phyloP scores from a whole-genome alignment of 2,113 vertebrate species.

The Bufo gargarizans region DNA sequence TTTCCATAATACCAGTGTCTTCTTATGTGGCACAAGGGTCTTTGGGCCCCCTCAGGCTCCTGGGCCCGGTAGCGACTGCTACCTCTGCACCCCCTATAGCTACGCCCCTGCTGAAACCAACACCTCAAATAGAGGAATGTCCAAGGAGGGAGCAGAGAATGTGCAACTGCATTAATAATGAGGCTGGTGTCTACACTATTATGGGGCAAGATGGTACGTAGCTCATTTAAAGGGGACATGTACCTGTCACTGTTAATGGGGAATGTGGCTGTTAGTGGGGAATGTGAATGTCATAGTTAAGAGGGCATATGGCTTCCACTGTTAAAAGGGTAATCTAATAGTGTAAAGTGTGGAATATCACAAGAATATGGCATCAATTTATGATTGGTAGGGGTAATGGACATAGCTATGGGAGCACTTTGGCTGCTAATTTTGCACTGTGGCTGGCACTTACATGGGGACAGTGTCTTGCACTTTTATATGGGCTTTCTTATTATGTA shows the following conservation, averaged over 20 bases:
- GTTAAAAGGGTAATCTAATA: background rate
- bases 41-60: too few relatives aligned
- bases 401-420: background rate
- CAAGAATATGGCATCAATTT: too few relatives aligned
- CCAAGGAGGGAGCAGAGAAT: too few relatives aligned
- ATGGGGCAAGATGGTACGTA: background rate
- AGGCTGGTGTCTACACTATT: background rate
- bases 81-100: too few relatives aligned
- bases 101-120: too few relatives aligned
- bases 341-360: background rate
- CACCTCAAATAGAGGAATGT: too few relatives aligned
- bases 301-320: background rate
- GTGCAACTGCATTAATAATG: background rate
- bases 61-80: too few relatives aligned
- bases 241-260: background rate
- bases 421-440: background rate
- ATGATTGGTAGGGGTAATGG: too few relatives aligned
- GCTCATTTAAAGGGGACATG: background rate
- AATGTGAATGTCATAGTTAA: background rate
- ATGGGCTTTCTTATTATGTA: background rate
- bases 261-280: background rate
- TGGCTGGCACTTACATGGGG: background rate
- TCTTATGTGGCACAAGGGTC: too few relatives aligned
- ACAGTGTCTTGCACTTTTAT: background rate
- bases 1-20: too few relatives aligned